phyloP scores from a whole-genome alignment of 64 coral and sea anemone species.

The Stichodactyla mertensii region DNA sequence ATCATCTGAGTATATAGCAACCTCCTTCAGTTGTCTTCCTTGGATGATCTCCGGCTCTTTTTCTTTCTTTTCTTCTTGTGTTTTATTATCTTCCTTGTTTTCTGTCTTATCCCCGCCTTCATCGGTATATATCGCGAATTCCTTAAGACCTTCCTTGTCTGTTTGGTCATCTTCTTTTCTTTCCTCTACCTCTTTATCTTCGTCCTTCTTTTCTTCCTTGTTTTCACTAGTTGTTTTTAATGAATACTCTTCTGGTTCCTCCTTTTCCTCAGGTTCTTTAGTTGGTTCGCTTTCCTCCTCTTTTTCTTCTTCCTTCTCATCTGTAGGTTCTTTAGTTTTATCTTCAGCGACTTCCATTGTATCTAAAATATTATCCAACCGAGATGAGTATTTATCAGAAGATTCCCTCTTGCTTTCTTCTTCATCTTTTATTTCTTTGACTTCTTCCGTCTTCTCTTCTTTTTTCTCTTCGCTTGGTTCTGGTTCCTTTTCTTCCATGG shows the following conservation, averaged over 20 bases:
- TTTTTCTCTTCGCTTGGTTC: neutral
- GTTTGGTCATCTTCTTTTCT: constrained; percentile 1
- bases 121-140: constrained; percentile 2
- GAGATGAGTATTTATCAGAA: constrained; percentile 54
- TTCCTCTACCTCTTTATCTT: constrained; percentile 1
- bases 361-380: constrained; percentile 64
- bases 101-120: constrained; percentile 21
- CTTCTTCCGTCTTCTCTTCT: constrained; percentile 5
- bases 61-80: constrained; percentile 3
- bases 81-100: constrained; percentile 10
- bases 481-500: neutral
- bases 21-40: neutral
- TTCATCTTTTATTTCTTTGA: neutral
- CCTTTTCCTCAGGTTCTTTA: neutral
- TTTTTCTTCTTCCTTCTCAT: constrained; percentile 11
- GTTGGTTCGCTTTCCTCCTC: neutral
- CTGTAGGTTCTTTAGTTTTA: constrained; percentile 19
- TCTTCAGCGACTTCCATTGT: constrained; percentile 49
- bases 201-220: constrained; percentile 28
- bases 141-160: neutral
- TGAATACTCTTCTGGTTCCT: neutral
- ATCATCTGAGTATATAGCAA: constrained; percentile 14
- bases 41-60: neutral
- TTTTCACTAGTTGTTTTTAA: neutral
- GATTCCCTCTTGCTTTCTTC: neutral